Percentiles rank a stretch among this genome's conserved stretches.
Evolutionary conservation across 2,888 invertebrate genomes (phyloP).

Genomic region (Itoplectis maculator): DNA sequence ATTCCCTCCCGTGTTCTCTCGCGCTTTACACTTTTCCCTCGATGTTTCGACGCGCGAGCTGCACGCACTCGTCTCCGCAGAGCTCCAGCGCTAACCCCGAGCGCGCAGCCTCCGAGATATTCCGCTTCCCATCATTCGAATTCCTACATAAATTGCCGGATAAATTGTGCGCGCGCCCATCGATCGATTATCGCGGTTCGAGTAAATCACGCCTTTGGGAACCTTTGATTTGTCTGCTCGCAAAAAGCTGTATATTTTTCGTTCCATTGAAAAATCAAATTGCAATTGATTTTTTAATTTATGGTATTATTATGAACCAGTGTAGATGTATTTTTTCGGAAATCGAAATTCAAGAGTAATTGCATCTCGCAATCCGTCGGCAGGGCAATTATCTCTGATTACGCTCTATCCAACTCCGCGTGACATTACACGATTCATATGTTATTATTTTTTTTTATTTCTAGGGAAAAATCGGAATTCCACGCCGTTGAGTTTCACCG

Average conservation of each 20-base stretch:
- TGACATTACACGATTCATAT: too few species aligned
- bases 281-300: too few species aligned
- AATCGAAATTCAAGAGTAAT: too few species aligned
- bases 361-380: too few species aligned
- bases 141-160: background rate
- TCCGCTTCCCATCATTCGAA: slow-evolving; percentile 5
- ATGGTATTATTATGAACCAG: too few species aligned
- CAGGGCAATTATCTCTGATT: too few species aligned
- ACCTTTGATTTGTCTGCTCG: background rate
- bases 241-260: background rate
- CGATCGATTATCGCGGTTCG: slow-evolving; percentile 1
- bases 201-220: background rate
- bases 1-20: slow-evolving; percentile 37
- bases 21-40: slow-evolving; percentile 40
- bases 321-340: too few species aligned
- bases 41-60: slow-evolving; percentile 57
- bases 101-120: slow-evolving; percentile 10
- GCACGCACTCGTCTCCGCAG: slow-evolving; percentile 32
- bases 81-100: background rate
- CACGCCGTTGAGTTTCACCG: background rate
- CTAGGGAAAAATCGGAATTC: background rate
- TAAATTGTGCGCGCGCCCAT: slow-evolving; percentile 2
- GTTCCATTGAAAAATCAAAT: background rate
- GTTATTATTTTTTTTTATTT: background rate
- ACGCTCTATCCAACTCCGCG: too few species aligned